Evolutionary conservation across 1,140 invertebrate genomes (phyloP), one percentile per base, ranked within the genome.

Genomic region (Zaprionus vittiger): DNA sequence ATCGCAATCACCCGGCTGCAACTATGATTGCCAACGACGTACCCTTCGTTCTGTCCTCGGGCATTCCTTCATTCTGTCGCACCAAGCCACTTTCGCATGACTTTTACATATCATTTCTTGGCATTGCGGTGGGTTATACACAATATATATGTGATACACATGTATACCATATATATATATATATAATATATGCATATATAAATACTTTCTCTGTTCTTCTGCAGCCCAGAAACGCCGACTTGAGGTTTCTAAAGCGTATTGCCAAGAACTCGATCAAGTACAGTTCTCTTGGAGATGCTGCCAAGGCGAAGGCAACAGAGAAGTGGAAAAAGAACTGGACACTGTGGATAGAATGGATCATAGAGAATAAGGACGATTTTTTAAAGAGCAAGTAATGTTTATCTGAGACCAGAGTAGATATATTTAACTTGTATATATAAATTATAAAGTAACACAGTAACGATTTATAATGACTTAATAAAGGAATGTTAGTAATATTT

Each of bases 41-140:
- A 73, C 95, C 95, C 0, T 91, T 95, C 9, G 93, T 95, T 2
- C 90, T 95, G 14, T 93, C 94, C 2, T 89, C 90, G 7, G 97
- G 97, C 82, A 96, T 97, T 91, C 96, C 97, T 0, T 95, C 95
- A 0, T 93, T 95, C 2, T 98, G 97, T 96, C 95, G 95, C 1
- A 95, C 96, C 0, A 93, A 93, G 56, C 96, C 95, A 0, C 89
- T 98, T 1, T 96, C 96, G 15, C 96, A 97, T 80, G 97, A 98
- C 81, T 96, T 96, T 77, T 98, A 97, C 83, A 94, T 96, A 72
- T 95, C 95, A 0, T 98, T 98, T 72, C 95, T 97, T 91, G 96
- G 95, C 0, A 94, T 97, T 12, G 95, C 96, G 52, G 72, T 74
- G 1, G 55, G 57, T 52, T 2, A 7, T 14, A 61, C 14, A 28